These are phyloP conservation scores for Campylorhamphus procurvoides DNA, from an alignment of 2,113 vertebrate genomes.

Conservation along the genomic window DNA sequence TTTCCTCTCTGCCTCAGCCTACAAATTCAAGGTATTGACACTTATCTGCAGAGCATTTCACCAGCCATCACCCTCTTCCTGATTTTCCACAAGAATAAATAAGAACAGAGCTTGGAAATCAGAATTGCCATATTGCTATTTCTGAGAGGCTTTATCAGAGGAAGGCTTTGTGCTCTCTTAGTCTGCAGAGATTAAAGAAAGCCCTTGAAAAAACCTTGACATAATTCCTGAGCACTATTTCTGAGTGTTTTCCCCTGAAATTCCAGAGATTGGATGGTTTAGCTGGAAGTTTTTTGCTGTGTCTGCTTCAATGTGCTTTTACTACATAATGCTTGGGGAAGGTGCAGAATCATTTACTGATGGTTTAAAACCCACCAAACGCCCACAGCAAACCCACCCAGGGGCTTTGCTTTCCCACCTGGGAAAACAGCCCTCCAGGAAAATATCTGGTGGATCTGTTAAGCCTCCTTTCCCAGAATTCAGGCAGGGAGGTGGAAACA, in stretches of 20 bases:
- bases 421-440: not conserved
- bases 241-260: not conserved
- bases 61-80: not conserved
- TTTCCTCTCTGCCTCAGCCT: not conserved
- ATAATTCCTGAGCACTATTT: conserved; percentile 10
- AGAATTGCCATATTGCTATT: not conserved
- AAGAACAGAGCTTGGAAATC: not conserved
- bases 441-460: accelerated
- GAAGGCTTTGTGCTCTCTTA: conserved; percentile 23
- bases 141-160: not conserved
- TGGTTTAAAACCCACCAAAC: not conserved
- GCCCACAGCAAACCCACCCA: not conserved
- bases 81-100: not conserved
- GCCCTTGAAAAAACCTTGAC: conserved; percentile 64
- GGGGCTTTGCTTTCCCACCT: not conserved
- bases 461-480: not conserved
- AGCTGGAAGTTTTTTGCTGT: not conserved
- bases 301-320: not conserved
- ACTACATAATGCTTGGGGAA: not conserved
- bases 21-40: not conserved
- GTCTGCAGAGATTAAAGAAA: conserved; percentile 45
- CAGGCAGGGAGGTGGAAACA: not conserved
- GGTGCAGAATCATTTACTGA: not conserved
- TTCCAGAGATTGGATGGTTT: not conserved
- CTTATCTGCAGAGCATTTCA: not conserved